These are phyloP conservation scores for Xiphophorus birchmanni DNA, from an alignment of 2,797 vertebrate species.

Conservation along the genomic window DNA sequence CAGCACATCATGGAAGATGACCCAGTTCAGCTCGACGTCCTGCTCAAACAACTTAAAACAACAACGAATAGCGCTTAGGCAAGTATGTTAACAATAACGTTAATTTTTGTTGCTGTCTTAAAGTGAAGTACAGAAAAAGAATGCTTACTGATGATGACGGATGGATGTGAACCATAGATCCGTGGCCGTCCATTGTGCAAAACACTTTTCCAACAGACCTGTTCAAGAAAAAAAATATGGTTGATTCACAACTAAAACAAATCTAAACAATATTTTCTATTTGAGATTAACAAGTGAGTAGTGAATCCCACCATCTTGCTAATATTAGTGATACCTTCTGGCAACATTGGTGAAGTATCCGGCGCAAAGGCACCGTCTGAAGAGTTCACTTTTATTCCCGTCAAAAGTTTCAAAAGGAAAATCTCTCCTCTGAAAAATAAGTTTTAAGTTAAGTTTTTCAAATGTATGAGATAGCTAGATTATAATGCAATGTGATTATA, in stretches of 20 bases:
- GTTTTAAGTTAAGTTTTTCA: neutral
- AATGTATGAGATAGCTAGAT: neutral
- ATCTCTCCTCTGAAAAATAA: slow-evolving; percentile 83
- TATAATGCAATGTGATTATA: neutral
- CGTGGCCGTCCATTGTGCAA: slow-evolving; percentile 99
- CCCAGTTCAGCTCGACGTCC: slow-evolving; percentile 90
- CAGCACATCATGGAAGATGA: slow-evolving; percentile 94
- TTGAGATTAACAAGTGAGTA: neutral
- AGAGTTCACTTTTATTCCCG: slow-evolving; percentile 88
- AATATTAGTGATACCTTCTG: slow-evolving; percentile 82
- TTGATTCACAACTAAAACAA: neutral
- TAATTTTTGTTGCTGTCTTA: neutral
- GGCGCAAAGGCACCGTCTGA: slow-evolving; percentile 90
- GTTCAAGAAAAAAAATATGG: slow-evolving; percentile 3
- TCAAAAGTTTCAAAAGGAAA: slow-evolving; percentile 89
- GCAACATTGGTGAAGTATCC: slow-evolving; percentile 97
- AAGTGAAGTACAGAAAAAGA: neutral
- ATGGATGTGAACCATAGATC: slow-evolving; percentile 93
- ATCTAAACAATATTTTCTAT: neutral
- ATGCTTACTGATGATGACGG: slow-evolving; percentile 91
- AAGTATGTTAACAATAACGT: neutral
- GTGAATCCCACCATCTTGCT: neutral
- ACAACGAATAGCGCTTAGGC: neutral
- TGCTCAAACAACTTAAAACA: slow-evolving; percentile 87
- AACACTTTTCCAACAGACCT: slow-evolving; percentile 93